Base-by-base conservation (phyloP, 2,888 invertebrate species). In the Hetaerina titia region DNA sequence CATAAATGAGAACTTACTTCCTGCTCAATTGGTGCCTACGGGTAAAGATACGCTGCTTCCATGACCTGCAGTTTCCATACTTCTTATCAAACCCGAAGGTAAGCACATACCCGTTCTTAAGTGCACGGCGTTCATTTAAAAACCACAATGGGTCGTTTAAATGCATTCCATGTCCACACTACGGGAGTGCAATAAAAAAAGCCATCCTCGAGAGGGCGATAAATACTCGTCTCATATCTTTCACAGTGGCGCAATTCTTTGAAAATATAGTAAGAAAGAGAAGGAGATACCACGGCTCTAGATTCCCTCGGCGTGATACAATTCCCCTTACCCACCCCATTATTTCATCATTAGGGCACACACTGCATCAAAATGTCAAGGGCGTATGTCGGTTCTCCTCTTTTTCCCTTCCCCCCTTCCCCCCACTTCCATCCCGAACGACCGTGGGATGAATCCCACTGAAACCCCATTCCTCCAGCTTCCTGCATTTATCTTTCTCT, bases 311-410 rank as follows among this genome's bases (percentile, higher is more conserved):
- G 64, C 11, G 92, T 56, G 69, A 92, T 56, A 92, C 92, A 92
- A 92, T 92, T 56, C 92, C 63, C 90, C 45, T 19, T 64, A 25
- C 64, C 22, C 45, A 15, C 81, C 45, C 92, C 92, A 92, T 92
- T 92, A 92, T 92, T 92, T 92, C 92, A 92, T 92, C 92, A 92
- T 92, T 92, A 92, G 56, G 69, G 92, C 69, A 92, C 92, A 57
- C 92, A 92, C 92, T 92, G 92, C 92, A 92, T 92, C 92, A 92
- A 92, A 92, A 92, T 69, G 92, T 69, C 92, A 92, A 69, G 31
- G 81, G 15, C 25, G 92, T 45, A 56, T 64, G 56, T 56, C 69
- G 64, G 2, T 56, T n/a, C 69, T 22, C n/a, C 69, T 11, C 74
- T 56, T 69, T 92, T 92, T 92, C 8, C 45, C 90, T 22, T 92